Conservation (phyloP, 2,113 vertebrate species). For the Coptodon rendalli region DNA sequence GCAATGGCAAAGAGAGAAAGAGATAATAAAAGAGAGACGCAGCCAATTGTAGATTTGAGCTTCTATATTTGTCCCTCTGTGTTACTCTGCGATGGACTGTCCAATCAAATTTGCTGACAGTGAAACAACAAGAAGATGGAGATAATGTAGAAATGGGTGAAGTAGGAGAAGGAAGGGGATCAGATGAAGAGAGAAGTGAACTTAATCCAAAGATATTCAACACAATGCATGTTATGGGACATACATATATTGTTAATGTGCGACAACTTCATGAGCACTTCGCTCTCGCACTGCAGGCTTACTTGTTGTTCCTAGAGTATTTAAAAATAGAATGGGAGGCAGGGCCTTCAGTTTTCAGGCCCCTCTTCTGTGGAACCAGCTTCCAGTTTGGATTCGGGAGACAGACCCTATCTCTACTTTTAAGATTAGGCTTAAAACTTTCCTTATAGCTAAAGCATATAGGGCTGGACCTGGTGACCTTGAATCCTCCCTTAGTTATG, state of each 20-base stretch:
- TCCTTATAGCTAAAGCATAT: not conserved
- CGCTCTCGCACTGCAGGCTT: rapidly evolving
- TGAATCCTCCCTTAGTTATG: not conserved
- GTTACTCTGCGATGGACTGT: not conserved
- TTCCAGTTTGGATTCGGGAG: rapidly evolving
- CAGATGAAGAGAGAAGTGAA: rapidly evolving
- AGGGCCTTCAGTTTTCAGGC: rapidly evolving
- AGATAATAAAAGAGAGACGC: rapidly evolving
- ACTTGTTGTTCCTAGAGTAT: not conserved
- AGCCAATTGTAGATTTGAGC: not conserved
- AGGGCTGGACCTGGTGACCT: rapidly evolving
- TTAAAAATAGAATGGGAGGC: rapidly evolving
- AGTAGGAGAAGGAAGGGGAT: not conserved
- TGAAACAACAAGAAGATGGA: not conserved
- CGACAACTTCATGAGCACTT: rapidly evolving
- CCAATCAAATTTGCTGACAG: rapidly evolving
- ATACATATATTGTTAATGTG: not conserved
- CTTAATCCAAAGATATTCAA: not conserved
- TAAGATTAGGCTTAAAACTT: not conserved
- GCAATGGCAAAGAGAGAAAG: not conserved
- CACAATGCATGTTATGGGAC: not conserved
- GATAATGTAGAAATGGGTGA: not conserved
- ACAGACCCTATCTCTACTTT: not conserved
- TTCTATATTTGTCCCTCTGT: not conserved
- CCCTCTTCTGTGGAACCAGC: rapidly evolving